Conservation (phyloP, 2,888 invertebrate species). For the Incurvaria masculella region DNA sequence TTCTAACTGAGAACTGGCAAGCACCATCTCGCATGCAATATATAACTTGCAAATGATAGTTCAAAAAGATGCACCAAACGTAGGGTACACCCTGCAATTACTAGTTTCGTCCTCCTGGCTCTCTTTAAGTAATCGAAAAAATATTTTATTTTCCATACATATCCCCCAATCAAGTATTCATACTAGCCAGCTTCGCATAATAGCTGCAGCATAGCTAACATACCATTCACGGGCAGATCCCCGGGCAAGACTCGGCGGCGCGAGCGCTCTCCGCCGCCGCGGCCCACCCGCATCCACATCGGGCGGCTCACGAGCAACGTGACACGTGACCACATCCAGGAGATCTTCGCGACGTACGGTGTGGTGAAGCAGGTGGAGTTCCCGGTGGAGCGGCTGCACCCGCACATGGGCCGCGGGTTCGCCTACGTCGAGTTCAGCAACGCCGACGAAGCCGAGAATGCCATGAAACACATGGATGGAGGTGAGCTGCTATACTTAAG, state of each 20-base stretch:
- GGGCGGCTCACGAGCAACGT: constrained; percentile 92
- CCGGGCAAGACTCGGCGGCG: constrained; percentile 64
- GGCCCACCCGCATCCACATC: constrained; percentile 91
- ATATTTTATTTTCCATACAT: too few relatives aligned
- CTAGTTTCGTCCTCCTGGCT: too few relatives aligned
- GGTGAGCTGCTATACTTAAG: constrained; percentile 57
- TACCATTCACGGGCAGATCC: constrained; percentile 39
- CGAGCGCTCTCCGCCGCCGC: constrained; percentile 85
- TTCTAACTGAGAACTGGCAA: too few relatives aligned
- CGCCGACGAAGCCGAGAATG: constrained; percentile 95
- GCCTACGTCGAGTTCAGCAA: constrained; percentile 95
- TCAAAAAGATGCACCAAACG: too few relatives aligned
- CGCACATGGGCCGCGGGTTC: constrained; percentile 86
- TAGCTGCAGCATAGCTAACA: too few relatives aligned
- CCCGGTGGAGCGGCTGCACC: constrained; percentile 83
- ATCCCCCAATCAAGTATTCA: too few relatives aligned
- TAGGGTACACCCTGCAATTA: too few relatives aligned
- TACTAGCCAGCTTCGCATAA: too few relatives aligned
- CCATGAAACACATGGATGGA: constrained; percentile 99
- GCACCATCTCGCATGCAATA: too few relatives aligned
- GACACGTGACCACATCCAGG: constrained; percentile 82
- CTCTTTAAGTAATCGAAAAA: too few relatives aligned
- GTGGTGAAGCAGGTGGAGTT: constrained; percentile 86
- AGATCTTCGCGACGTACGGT: constrained; percentile 90
- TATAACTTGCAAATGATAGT: too few relatives aligned